Evolutionary conservation across 2,888 invertebrate species (phyloP).

Genomic region (Platynereis dumerilii): DNA sequence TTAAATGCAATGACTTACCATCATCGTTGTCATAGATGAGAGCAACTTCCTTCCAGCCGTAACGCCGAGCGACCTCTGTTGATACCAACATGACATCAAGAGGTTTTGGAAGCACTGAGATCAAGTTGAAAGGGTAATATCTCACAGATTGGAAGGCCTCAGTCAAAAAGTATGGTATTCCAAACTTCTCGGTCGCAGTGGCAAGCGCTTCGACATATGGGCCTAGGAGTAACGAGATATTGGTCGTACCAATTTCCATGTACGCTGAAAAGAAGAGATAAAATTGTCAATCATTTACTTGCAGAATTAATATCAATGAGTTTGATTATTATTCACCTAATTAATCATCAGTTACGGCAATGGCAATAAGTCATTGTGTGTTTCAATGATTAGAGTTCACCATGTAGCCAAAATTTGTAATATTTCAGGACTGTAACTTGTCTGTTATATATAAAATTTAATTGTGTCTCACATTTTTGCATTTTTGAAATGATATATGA

Average conservation of each 20-base stretch:
- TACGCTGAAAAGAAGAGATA: conserved; percentile 27
- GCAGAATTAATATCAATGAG: no score
- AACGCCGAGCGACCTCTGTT: conserved; percentile 23
- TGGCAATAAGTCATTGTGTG: no score
- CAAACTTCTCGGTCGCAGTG: conserved; percentile 45
- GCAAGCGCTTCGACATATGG: conserved; percentile 46
- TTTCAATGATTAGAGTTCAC: no score
- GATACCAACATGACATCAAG: conserved; percentile 22
- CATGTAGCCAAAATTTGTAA: no score
- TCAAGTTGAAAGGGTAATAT: conserved; percentile 44
- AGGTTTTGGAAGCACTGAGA: conserved; percentile 25
- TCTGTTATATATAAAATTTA: no score
- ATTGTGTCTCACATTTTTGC: no score
- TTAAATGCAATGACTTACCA: conserved; percentile 16
- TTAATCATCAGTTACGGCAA: no score
- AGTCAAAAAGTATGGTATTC: conserved; percentile 53
- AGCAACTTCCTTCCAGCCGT: conserved; percentile 26
- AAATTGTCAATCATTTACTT: background rate
- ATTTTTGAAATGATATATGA: no score
- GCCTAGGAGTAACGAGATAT: conserved; percentile 49
- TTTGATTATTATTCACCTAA: no score
- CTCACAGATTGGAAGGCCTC: conserved; percentile 33
- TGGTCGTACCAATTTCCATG: conserved; percentile 34
- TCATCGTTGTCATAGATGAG: conserved; percentile 26
- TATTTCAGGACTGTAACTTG: no score